Evolutionary conservation across 2,888 invertebrate species (phyloP).

Genomic region (Bedellia somnulentella): DNA sequence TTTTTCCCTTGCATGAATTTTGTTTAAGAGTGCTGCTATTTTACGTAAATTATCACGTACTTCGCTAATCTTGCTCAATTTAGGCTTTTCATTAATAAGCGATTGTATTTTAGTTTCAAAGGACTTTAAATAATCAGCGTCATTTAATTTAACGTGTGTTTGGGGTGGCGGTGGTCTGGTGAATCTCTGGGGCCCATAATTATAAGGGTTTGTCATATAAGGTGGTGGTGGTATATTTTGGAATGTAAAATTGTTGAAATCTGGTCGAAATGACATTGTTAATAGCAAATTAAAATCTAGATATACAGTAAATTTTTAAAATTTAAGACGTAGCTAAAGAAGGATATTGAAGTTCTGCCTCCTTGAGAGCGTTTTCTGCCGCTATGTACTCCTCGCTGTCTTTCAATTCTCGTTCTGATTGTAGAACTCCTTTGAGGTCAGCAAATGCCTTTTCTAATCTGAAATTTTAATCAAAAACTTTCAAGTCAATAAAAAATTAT

Average conservation of each 20-base stretch:
- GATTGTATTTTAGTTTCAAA: constrained; percentile 20
- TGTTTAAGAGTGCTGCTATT: constrained; percentile 17
- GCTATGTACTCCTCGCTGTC: constrained; percentile 70
- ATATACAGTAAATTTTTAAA: no score
- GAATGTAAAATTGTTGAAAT: constrained; percentile 38
- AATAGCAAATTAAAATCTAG: no score
- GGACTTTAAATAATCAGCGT: constrained; percentile 23
- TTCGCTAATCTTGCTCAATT: no score
- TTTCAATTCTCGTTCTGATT: constrained; percentile 76
- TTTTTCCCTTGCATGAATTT: constrained; percentile 27
- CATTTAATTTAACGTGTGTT: no score
- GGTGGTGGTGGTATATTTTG: constrained; percentile 17
- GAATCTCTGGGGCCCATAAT: no score
- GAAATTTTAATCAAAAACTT: no score
- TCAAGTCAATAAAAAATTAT: no score
- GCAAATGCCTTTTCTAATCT: constrained; percentile 72
- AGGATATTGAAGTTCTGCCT: constrained; percentile 64
- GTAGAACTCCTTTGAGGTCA: constrained; percentile 72
- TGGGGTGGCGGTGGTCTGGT: constrained; percentile 23
- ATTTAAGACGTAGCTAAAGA: no score
- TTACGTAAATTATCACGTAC: constrained; percentile 19
- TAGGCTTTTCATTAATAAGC: no score
- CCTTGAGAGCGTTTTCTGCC: constrained; percentile 69
- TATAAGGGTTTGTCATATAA: no score
- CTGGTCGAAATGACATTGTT: constrained; percentile 8